Evolutionary conservation across 2,888 invertebrate species (phyloP).

Genomic region (Trachelus troglodyta): DNA sequence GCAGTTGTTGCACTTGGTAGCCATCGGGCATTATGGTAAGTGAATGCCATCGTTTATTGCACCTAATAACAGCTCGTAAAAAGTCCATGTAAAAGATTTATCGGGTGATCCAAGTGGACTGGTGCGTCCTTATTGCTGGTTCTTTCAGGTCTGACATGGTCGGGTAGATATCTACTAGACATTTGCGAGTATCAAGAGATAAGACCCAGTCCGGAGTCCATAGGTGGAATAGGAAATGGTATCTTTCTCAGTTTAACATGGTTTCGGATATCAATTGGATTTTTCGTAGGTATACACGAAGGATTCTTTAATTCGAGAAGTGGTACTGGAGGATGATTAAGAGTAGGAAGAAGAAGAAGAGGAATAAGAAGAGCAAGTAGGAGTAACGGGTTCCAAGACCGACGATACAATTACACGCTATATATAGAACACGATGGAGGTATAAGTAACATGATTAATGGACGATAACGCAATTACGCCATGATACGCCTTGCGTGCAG

Average conservation of each 20-base stretch:
- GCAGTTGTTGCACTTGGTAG: not conserved
- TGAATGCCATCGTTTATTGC: slow-evolving; percentile 31
- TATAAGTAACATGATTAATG: slow-evolving; percentile 54
- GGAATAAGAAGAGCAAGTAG: slow-evolving; percentile 1
- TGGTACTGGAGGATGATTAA: not conserved
- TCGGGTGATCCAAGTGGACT: slow-evolving; percentile 6
- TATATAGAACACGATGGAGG: slow-evolving; percentile 31
- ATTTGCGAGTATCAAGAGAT: not conserved
- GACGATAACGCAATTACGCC: slow-evolving; percentile 49
- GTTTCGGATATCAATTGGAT: not conserved
- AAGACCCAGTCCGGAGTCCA: not conserved
- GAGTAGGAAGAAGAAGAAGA: not conserved
- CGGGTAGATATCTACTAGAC: not conserved
- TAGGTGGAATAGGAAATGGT: not conserved
- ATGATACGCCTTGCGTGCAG: slow-evolving; percentile 28
- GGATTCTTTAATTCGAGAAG: not conserved
- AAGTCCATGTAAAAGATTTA: slow-evolving; percentile 20
- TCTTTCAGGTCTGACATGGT: not conserved
- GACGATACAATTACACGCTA: slow-evolving; percentile 42
- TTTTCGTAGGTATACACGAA: not conserved
- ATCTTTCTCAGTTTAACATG: not conserved
- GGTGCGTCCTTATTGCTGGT: not conserved
- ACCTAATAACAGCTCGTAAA: slow-evolving; percentile 28
- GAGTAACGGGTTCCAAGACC: slow-evolving; percentile 32
- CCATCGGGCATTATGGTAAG: slow-evolving; percentile 23